These are phyloP conservation scores for Habroteleia sp. DNA, from an alignment of 2,888 invertebrate genomes.

Conservation along the genomic window DNA sequence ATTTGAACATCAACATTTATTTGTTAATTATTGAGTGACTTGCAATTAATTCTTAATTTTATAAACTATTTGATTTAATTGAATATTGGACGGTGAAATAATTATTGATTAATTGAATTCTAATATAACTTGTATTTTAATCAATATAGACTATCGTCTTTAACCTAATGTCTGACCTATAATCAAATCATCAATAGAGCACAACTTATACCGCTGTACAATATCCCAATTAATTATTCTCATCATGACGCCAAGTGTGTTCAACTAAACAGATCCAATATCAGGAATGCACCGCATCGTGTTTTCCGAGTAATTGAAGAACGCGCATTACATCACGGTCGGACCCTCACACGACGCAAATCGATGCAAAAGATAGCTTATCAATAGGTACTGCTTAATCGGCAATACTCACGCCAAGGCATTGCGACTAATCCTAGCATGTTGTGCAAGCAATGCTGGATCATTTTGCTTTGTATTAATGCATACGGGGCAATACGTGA, in stretches of 20 bases:
- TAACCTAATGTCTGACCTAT: slow-evolving; percentile 22
- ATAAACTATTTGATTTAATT: too few relatives aligned
- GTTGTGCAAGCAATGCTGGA: slow-evolving; percentile 43
- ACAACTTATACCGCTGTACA: slow-evolving; percentile 23
- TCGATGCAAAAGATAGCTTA: slow-evolving; percentile 58
- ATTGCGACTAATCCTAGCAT: slow-evolving; percentile 45
- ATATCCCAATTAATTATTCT: slow-evolving; percentile 57
- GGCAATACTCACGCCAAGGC: slow-evolving; percentile 49
- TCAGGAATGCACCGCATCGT: slow-evolving; percentile 38
- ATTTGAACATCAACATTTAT: too few relatives aligned
- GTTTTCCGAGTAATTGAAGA: slow-evolving; percentile 60
- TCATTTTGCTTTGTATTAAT: slow-evolving; percentile 51
- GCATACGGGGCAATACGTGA: slow-evolving; percentile 25
- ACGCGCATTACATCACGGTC: slow-evolving; percentile 21
- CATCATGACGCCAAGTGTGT: slow-evolving; percentile 40
- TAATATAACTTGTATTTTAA: slow-evolving; percentile 5
- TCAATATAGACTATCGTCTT: slow-evolving; percentile 34
- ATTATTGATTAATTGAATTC: slow-evolving; percentile 16
- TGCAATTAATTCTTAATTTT: too few relatives aligned
- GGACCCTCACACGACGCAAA: slow-evolving; percentile 43
- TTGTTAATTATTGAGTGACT: too few relatives aligned
- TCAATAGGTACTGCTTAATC: slow-evolving; percentile 57
- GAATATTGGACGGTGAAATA: too few relatives aligned
- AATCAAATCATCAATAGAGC: slow-evolving; percentile 46
- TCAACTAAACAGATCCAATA: slow-evolving; percentile 50